phyloP scores from a whole-genome alignment of 2,113 vertebrate species.

The Tyrannus savana region DNA sequence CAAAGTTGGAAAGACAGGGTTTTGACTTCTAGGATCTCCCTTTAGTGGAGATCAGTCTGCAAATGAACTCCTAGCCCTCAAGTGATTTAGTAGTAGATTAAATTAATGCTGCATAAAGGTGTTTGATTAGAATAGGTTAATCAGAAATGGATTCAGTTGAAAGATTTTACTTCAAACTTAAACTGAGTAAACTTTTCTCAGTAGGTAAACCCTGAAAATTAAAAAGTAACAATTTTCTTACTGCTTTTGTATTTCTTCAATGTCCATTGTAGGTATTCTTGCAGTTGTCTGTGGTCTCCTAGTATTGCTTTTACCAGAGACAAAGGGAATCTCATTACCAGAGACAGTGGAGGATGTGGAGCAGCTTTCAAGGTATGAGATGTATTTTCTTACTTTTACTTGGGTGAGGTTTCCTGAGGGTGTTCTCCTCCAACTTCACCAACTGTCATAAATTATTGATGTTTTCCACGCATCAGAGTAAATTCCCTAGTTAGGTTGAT shows the following conservation, averaged over 20 bases:
- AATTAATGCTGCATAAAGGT: not conserved
- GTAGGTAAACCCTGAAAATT: not conserved
- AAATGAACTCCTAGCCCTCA: not conserved
- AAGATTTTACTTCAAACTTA: not conserved
- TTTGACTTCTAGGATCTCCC: not conserved
- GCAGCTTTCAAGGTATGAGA: slow-evolving; percentile 79
- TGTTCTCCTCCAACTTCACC: not conserved
- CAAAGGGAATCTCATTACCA: slow-evolving; percentile 87
- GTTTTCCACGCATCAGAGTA: not conserved
- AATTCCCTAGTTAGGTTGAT: not conserved
- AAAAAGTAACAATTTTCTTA: not conserved
- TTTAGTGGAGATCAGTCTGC: not conserved
- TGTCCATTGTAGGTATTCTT: slow-evolving; percentile 74
- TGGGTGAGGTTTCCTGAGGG: not conserved
- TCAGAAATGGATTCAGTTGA: not conserved
- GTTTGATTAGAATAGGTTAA: not conserved
- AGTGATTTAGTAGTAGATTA: not conserved
- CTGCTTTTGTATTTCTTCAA: not conserved
- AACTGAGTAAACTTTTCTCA: not conserved
- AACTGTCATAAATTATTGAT: not conserved
- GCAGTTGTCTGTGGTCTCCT: slow-evolving; percentile 84
- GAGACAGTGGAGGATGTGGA: slow-evolving; percentile 94
- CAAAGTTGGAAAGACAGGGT: not conserved
- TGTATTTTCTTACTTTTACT: not conserved
- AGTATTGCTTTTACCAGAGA: slow-evolving; percentile 91